Conservation (phyloP, 2,888 invertebrate genomes). For the Lithophane semibrunnea region DNA sequence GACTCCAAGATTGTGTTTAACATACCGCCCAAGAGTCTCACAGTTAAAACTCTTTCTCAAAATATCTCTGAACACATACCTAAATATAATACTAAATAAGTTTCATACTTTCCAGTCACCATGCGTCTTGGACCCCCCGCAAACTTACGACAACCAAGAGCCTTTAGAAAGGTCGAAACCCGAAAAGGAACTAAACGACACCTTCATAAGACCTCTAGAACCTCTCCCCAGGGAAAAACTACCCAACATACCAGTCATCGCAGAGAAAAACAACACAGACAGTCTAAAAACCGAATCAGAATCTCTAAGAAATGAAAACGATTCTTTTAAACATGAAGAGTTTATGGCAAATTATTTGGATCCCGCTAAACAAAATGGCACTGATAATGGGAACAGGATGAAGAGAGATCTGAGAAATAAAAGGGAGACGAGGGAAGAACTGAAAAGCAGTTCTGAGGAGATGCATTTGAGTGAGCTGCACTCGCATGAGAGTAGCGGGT, state of each 20-base stretch:
- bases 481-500: constrained; percentile 69
- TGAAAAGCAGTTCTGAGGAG: constrained; percentile 79
- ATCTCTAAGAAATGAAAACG: constrained; percentile 69
- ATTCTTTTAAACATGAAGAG: constrained; percentile 80
- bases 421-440: constrained; percentile 77
- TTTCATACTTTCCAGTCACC: constrained; percentile 76
- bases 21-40: no score
- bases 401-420: constrained; percentile 67
- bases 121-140: constrained; percentile 84
- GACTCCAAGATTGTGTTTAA: no score
- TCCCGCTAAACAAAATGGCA: constrained; percentile 78
- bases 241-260: constrained; percentile 77
- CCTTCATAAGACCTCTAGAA: constrained; percentile 77
- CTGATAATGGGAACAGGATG: constrained; percentile 70
- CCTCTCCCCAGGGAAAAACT: constrained; percentile 76
- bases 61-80: background rate
- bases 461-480: constrained; percentile 72
- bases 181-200: constrained; percentile 84
- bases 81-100: background rate
- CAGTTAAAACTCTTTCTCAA: no score
- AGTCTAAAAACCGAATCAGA: constrained; percentile 69
- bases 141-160: constrained; percentile 85
- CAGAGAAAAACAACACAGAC: constrained; percentile 80
- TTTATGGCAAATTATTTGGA: constrained; percentile 80
- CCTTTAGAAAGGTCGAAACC: constrained; percentile 79